Evolutionary conservation across 2,797 vertebrate genomes (phyloP).

Genomic region (Pantherophis alleghaniensis): DNA sequence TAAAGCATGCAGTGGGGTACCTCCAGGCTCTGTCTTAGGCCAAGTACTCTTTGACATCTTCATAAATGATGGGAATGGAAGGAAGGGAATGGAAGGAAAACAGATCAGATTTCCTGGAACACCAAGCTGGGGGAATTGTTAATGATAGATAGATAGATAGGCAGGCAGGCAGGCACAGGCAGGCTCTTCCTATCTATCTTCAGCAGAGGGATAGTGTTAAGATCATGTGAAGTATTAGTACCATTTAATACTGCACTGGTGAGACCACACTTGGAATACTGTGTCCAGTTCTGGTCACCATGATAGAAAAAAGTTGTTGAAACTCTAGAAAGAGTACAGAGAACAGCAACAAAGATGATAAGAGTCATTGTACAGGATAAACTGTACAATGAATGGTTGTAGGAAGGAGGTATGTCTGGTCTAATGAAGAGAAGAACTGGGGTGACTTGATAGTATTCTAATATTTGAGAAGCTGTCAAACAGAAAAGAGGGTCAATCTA

Average conservation of each 20-base stretch:
- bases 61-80: not conserved
- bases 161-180: too few relatives aligned
- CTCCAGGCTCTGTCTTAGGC: too few relatives aligned
- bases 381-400: not conserved
- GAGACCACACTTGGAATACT: not conserved
- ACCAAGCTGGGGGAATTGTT: too few relatives aligned
- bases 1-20: too few relatives aligned
- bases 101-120: too few relatives aligned
- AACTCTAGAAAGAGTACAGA: not conserved
- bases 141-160: too few relatives aligned
- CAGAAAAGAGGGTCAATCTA: not conserved
- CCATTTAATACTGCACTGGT: not conserved
- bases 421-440: not conserved
- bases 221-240: not conserved
- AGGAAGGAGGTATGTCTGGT: not conserved
- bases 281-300: not conserved
- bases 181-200: too few relatives aligned
- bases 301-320: not conserved
- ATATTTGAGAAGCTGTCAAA: not conserved
- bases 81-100: too few relatives aligned
- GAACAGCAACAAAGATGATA: not conserved
- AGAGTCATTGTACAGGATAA: not conserved
- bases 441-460: not conserved
- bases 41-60: not conserved
- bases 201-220: too few relatives aligned